A percentile compares a stretch with the other conserved stretches of the same genome.
These are phyloP conservation scores for Gallinago solitaria DNA, from an alignment of 2,797 vertebrate genomes.

Conservation along the genomic window DNA sequence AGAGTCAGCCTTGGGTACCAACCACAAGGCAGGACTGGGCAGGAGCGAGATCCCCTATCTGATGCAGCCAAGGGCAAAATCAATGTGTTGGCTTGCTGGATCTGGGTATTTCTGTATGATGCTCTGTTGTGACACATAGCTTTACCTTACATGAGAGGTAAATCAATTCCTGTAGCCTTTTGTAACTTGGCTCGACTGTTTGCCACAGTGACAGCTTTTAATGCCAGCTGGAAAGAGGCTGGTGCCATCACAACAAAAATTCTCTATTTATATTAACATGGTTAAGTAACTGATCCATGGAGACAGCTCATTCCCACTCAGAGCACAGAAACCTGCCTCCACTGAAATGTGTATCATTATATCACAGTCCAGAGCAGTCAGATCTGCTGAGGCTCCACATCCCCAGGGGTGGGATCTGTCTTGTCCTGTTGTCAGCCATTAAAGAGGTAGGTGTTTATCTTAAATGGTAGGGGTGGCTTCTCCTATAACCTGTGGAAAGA, in stretches of 20 bases:
- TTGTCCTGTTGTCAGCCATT: not conserved
- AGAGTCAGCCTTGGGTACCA: not conserved
- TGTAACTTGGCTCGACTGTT: not conserved
- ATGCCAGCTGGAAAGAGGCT: conserved; percentile 14
- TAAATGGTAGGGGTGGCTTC: not conserved
- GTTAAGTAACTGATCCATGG: conserved; percentile 20
- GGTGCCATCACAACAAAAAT: conserved; percentile 1
- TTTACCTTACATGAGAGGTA: not conserved
- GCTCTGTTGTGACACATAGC: not conserved
- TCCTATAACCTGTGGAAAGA: not conserved
- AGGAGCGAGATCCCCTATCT: not conserved
- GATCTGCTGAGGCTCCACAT: not conserved
- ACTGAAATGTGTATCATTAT: not conserved
- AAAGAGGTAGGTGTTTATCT: not conserved
- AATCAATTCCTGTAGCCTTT: not conserved
- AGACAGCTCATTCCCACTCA: not conserved
- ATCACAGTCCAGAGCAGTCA: not conserved
- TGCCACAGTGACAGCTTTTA: conserved; percentile 24
- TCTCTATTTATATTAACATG: conserved; percentile 17
- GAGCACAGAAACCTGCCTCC: not conserved
- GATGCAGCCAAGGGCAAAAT: not conserved
- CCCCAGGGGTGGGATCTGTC: not conserved
- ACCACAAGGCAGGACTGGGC: accelerated
- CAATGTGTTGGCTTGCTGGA: not conserved
- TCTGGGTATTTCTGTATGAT: not conserved